phyloP scores from a whole-genome alignment of 2,797 vertebrate genomes.

The Euthynnus affinis region DNA sequence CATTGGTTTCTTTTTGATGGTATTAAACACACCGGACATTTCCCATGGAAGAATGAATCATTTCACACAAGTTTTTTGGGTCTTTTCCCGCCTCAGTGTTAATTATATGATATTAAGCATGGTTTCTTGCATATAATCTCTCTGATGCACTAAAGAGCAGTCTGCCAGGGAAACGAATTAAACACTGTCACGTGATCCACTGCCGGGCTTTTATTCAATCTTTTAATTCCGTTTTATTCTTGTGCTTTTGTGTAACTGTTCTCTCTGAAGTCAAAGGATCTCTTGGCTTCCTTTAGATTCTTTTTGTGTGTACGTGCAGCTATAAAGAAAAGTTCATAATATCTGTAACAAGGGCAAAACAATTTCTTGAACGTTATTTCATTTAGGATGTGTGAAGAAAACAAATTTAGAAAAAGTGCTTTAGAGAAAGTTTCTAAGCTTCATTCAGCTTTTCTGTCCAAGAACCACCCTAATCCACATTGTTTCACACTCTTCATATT shows the following conservation, averaged over 20 bases:
- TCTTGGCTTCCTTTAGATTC: conserved; percentile 15
- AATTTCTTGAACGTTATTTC: conserved; percentile 11
- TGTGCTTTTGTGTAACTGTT: conserved; percentile 40
- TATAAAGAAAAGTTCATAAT: background rate
- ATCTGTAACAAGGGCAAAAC: conserved; percentile 14
- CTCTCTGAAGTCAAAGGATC: conserved; percentile 48
- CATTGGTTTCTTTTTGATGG: conserved; percentile 57
- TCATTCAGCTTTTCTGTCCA: background rate
- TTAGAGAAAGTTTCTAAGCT: no score
- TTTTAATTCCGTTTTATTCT: conserved; percentile 65
- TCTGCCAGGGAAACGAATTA: conserved; percentile 79
- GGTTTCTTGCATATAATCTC: conserved; percentile 86
- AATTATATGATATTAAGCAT: conserved; percentile 86
- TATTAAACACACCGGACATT: conserved; percentile 75
- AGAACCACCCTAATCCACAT: conserved; percentile 7
- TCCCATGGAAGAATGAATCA: conserved; percentile 78
- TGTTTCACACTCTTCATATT: background rate
- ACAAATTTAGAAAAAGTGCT: background rate
- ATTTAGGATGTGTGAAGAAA: background rate
- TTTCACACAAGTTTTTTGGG: conserved; percentile 74
- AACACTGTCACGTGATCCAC: conserved; percentile 73
- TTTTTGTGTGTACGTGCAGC: background rate
- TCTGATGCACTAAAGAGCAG: conserved; percentile 71
- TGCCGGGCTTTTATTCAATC: conserved; percentile 56
- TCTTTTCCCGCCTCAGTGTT: conserved; percentile 72